Percentiles rank a stretch among this genome's conserved stretches.
phyloP scores from a whole-genome alignment of 2,888 invertebrate genomes.

The Bellardia bayeri region DNA sequence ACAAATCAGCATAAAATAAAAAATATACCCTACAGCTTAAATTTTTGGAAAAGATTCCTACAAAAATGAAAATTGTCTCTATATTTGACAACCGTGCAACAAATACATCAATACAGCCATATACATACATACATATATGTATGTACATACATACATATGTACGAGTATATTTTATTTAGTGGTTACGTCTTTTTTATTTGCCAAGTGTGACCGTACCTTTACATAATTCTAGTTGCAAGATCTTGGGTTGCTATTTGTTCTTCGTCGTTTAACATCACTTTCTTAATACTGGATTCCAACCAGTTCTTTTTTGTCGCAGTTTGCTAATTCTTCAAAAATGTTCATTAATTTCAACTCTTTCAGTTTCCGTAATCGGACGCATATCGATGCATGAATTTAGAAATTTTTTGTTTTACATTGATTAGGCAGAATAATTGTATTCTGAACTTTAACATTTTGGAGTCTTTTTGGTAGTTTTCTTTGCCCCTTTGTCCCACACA shows the following conservation, averaged over 20 bases:
- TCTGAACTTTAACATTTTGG: background rate
- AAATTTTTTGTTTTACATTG: constrained; percentile 36
- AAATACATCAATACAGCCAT: too few relatives aligned
- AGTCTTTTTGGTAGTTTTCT: background rate
- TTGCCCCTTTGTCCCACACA: background rate
- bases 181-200: background rate
- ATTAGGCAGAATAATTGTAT: constrained; percentile 7
- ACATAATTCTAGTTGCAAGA: too few relatives aligned
- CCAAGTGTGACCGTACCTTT: too few relatives aligned
- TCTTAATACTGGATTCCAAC: constrained; percentile 10
- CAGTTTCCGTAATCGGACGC: constrained; percentile 25
- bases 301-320: constrained; percentile 39
- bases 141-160: too few relatives aligned
- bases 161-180: too few relatives aligned
- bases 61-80: too few relatives aligned
- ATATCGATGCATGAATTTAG: constrained; percentile 39
- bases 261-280: background rate
- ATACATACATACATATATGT: too few relatives aligned
- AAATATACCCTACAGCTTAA: too few relatives aligned
- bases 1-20: too few relatives aligned
- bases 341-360: constrained; percentile 38
- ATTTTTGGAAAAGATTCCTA: too few relatives aligned
- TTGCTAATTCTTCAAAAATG: constrained; percentile 36
- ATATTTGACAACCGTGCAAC: too few relatives aligned
- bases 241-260: constrained; percentile 9